Evolutionary conservation across 2,113 vertebrate species (phyloP), one percentile per base, ranked within the genome.

Genomic region (Craseonycteris thonglongyai): DNA sequence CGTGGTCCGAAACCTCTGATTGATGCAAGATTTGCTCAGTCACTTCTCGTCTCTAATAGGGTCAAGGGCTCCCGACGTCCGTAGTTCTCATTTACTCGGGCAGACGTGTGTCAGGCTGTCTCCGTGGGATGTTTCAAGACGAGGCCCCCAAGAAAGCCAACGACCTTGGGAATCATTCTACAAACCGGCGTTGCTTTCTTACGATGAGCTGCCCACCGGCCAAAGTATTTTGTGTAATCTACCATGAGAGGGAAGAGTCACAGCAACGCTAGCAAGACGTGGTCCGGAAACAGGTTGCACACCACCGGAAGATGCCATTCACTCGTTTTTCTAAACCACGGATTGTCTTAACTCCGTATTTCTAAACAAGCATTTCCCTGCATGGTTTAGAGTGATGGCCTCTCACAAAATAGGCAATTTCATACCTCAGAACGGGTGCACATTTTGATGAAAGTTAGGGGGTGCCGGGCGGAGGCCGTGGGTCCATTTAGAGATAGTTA

Each of bases 1-100:
- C 11, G n/a, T 61, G 69, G 1, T 71, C 88, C 72, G 47, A 18
- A 49, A 51, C 16, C 78, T 85, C 38, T 54, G 66, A 54, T 0
- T 66, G 33, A 84, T 95, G 94, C 93, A 11, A 5, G 92, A 89
- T 96, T 88, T 88, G 54, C 87, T 82, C 45, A 63, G 38, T 65
- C 59, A 49, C 54, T 87, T 72, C 14, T 83, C 63, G 78, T 79
- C 54, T 90, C 90, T 58, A 56, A 22, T 76, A 95, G 15, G 56
- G 4, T 83, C 2, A 2, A 21, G 2, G 16, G 35, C 0, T 26
- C 11, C 14, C 3, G 49, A 78, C 90, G 30, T 84, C 42, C n/a
- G 26, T 40, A 78, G 80, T 78, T 75, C 51, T 61, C 88, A 14
- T 1, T 35, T 65, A 49, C 47, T n/a, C 8, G 24, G 18, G 5